Evolutionary conservation across 2,888 invertebrate species (phyloP).

Genomic region (Amblyjoppa fuscipennis): DNA sequence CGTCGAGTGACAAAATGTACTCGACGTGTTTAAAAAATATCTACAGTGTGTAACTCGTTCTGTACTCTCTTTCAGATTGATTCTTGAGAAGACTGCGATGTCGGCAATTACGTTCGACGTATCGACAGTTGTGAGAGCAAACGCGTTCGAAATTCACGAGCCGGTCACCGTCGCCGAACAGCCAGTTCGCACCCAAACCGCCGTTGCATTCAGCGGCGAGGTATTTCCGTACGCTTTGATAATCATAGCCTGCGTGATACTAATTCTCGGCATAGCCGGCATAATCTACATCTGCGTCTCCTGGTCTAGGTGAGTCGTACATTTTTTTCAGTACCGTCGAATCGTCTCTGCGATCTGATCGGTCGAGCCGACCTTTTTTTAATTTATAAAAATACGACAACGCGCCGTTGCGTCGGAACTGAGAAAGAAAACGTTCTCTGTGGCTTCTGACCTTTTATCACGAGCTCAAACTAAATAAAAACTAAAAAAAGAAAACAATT

Average conservation of each 20-base stretch:
- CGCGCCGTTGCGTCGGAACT: no score
- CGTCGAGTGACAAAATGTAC: constrained; percentile 10
- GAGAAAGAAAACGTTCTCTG: no score
- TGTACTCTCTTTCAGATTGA: constrained; percentile 84
- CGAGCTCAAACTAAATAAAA: no score
- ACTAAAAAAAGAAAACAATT: no score
- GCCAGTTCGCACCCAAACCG: constrained; percentile 86
- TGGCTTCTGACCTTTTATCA: no score
- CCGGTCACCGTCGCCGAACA: constrained; percentile 86
- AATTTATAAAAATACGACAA: no score
- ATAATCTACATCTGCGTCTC: constrained; percentile 97
- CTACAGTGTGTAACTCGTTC: not conserved
- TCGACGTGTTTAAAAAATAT: not conserved
- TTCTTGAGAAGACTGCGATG: constrained; percentile 88
- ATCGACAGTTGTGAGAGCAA: constrained; percentile 89
- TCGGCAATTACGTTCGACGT: constrained; percentile 90
- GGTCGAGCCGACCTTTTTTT: no score
- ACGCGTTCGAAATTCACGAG: constrained; percentile 89
- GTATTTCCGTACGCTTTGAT: constrained; percentile 96
- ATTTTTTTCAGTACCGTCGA: not conserved
- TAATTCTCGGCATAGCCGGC: constrained; percentile 94
- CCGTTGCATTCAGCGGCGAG: constrained; percentile 88
- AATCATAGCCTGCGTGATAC: constrained; percentile 95
- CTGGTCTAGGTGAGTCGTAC: constrained; percentile 92
- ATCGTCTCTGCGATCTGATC: not conserved